phyloP scores from a whole-genome alignment of 2,797 vertebrate species.

The Adrianichthys oophorus region DNA sequence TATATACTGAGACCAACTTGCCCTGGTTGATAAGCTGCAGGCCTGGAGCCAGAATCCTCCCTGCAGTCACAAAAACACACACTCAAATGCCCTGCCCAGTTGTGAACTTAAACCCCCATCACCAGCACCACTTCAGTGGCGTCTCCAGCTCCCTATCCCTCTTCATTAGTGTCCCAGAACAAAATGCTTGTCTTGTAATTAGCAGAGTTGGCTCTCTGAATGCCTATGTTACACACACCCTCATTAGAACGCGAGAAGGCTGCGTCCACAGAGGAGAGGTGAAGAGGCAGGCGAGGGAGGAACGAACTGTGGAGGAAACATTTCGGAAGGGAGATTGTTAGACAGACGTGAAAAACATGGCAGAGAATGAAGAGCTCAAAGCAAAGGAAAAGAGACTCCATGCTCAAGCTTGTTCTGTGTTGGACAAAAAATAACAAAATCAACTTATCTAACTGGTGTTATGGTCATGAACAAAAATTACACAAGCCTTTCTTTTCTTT shows the following conservation, averaged over 20 bases:
- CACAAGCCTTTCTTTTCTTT: too few relatives aligned
- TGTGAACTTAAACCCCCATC: constrained; percentile 22
- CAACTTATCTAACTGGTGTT: too few relatives aligned
- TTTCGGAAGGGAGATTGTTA: constrained; percentile 27
- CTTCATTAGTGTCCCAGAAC: constrained; percentile 78
- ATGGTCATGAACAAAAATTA: too few relatives aligned
- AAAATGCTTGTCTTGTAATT: constrained; percentile 78
- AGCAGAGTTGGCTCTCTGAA: constrained; percentile 67
- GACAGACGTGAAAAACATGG: constrained; percentile 23
- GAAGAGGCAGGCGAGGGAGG: constrained; percentile 46
- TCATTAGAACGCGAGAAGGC: constrained; percentile 67
- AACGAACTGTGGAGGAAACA: neutral
- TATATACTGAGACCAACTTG: constrained; percentile 59
- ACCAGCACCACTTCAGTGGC: constrained; percentile 47
- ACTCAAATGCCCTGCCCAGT: constrained; percentile 13
- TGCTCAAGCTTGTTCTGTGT: too few relatives aligned
- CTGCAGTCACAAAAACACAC: constrained; percentile 17
- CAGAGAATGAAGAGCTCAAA: constrained; percentile 16
- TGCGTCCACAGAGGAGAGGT: constrained; percentile 38
- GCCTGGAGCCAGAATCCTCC: constrained; percentile 65
- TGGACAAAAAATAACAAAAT: too few relatives aligned
- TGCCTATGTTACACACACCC: constrained; percentile 61
- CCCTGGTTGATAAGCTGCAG: constrained; percentile 73
- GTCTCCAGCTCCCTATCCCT: constrained; percentile 63
- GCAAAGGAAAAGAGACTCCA: too few relatives aligned